Percentiles rank a stretch among this genome's conserved stretches.
phyloP scores from a whole-genome alignment of 2,797 vertebrate genomes.

The Diplodus puntazzo region DNA sequence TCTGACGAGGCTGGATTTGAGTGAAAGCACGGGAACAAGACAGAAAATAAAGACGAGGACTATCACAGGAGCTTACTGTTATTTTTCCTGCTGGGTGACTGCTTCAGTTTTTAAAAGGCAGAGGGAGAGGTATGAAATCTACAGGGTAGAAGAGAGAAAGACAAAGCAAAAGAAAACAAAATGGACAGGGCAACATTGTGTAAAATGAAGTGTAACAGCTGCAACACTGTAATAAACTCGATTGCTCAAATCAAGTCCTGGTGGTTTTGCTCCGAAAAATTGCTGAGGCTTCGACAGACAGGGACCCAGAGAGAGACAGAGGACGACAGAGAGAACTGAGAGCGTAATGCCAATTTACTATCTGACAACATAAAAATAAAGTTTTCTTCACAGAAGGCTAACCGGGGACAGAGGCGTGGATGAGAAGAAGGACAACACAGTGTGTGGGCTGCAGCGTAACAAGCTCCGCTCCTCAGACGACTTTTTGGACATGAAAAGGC shows the following conservation, averaged over 20 bases:
- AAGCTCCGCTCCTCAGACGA: constrained; percentile 17
- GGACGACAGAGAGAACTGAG: not conserved
- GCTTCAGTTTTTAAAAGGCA: constrained; percentile 20
- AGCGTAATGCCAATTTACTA: constrained; percentile 16
- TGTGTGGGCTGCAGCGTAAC: constrained; percentile 2
- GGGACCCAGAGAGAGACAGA: not conserved
- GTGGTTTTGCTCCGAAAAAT: not conserved
- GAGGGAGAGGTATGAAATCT: not conserved
- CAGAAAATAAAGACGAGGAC: constrained; percentile 17
- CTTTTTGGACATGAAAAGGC: constrained; percentile 6
- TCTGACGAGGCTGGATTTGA: constrained; percentile 51
- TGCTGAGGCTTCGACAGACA: not conserved
- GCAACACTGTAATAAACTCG: constrained; percentile 1
- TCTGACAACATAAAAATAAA: constrained; percentile 9
- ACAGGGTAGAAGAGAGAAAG: not conserved
- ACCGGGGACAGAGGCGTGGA: not conserved
- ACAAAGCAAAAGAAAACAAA: not conserved
- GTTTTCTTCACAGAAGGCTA: constrained; percentile 1
- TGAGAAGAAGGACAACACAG: not conserved
- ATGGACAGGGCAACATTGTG: not conserved
- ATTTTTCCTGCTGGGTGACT: constrained; percentile 22
- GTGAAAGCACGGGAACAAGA: constrained; percentile 25
- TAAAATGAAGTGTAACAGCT: constrained; percentile 27
- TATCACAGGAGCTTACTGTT: constrained; percentile 12
- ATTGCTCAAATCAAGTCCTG: constrained; percentile 17